These are phyloP conservation scores for Girardinus metallicus DNA, from an alignment of 2,797 vertebrate genomes.

Conservation along the genomic window DNA sequence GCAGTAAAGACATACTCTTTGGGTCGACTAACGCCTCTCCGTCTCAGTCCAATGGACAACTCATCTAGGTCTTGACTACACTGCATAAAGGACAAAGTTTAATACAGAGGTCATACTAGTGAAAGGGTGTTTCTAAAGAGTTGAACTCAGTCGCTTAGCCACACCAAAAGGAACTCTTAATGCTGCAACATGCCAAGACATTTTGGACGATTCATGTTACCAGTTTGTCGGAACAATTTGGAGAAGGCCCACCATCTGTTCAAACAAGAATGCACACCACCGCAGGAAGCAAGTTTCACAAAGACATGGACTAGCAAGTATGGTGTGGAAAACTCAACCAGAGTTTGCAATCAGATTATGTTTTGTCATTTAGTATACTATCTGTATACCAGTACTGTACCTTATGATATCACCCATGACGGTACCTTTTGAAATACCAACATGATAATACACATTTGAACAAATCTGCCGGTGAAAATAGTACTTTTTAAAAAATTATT, in stretches of 20 bases:
- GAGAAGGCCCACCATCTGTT: not conserved
- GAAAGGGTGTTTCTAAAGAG: not conserved
- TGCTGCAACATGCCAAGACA: not conserved
- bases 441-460: too few species aligned
- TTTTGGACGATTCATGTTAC: not conserved
- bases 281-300: not conserved
- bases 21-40: not conserved
- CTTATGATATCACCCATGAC: not conserved
- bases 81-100: not conserved
- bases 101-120: not conserved
- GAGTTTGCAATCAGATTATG: too few species aligned
- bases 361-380: not conserved
- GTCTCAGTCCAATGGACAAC: not conserved
- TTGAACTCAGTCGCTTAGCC: not conserved
- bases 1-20: not conserved
- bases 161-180: not conserved
- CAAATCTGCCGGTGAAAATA: too few species aligned
- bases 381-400: not conserved
- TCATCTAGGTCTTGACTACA: not conserved
- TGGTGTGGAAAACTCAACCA: not conserved
- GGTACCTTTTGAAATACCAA: not conserved
- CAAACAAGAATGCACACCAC: not conserved
- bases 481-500: too few species aligned
- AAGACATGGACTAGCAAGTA: not conserved
- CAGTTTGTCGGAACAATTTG: not conserved